Base-by-base conservation (phyloP, 2,113 vertebrate genomes). In the Sporophila hypoxantha region DNA sequence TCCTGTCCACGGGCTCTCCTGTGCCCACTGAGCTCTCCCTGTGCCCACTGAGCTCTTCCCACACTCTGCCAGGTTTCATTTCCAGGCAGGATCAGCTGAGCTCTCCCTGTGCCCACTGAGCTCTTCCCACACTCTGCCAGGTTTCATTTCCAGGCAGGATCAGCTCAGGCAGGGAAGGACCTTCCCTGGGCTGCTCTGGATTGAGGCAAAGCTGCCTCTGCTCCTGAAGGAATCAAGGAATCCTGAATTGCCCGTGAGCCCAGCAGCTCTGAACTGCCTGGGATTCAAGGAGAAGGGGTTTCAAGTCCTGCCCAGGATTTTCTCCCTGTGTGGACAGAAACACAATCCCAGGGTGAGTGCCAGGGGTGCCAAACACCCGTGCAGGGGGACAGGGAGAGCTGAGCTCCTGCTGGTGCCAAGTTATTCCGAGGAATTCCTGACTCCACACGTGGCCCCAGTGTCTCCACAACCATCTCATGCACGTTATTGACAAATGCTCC, bases 21-120 rank as follows among this genome's bases (percentile, higher is more conserved):
- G 39, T 15, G 39, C 39, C 41, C 16, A 37, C 9, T 10, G 37
- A 37, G 37, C 37, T 3, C 14, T 41, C 39, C 39, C 14, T 41
- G 39, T 15, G 39, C 39, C 41, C 7, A 6, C 8, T 0, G 1
- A 74, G 2, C 42, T 30, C n/a, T 32, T 12, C n/a, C 30, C 17
- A 4, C 6, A 3, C 30, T 32, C 73, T 21, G 44, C 29, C 44
- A 20, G 82, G 16, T 36, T 64, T 52, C 2, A 79, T 78, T 41
- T 68, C 39, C 62, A n/a, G 0, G 11, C 61, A 10, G 39, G 62
- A 67, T n/a, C 17, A 77, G 88, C 85, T 52, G 2, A n/a, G 16
- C 16, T 3, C 50, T 44, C 26, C 32, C 6, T 34, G 13, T 20
- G 8, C n/a, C 55, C 17, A 10, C 8, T 0, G 2, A 74, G 2